Base-by-base conservation (phyloP, 2,113 vertebrate species). In the Scophthalmus maximus region DNA sequence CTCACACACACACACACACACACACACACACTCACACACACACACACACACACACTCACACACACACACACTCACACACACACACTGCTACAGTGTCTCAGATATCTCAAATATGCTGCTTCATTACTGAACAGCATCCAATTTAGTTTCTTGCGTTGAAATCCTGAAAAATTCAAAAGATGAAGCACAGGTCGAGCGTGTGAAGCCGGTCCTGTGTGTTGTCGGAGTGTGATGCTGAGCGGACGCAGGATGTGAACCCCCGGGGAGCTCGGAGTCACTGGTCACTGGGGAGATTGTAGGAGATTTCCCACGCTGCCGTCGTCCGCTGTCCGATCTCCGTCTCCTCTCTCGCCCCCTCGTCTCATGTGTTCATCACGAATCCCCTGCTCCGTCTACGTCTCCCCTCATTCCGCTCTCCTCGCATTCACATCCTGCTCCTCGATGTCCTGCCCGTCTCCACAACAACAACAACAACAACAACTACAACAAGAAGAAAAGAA, bases 251-350 rank as follows among this genome's bases (percentile, higher is more conserved):
- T 87, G 85, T 79, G 86, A 88, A 86, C 83, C 75, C n/a, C 82
- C 0, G 26, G 85, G 78, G 87, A 91, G 62, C 53, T 23, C 30
- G 47, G 47, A 92, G 89, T 91, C 87, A 89, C 40, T 51, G 78
- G 68, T 61, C 93, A 84, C 91, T 44, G 38, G 91, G 89, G 93
- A 91, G 79, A n/a, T n/a, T n/a, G n/a, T n/a, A n/a, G 68, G 71
- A 88, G 71, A 67, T 86, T 94, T 94, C 93, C 92, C 93, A 93
- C 92, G 92, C 89, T 91, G n/a, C n/a, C n/a, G n/a, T n/a, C n/a
- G n/a, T n/a, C n/a, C n/a, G n/a, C n/a, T n/a, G n/a, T n/a, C n/a
- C n/a, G n/a, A n/a, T n/a, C n/a, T n/a, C n/a, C n/a, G n/a, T n/a
- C n/a, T n/a, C n/a, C n/a, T n/a, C 34, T 25, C 61, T 67, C 42